phyloP scores from a whole-genome alignment of 2,797 vertebrate genomes.

The Perodicticus potto region DNA sequence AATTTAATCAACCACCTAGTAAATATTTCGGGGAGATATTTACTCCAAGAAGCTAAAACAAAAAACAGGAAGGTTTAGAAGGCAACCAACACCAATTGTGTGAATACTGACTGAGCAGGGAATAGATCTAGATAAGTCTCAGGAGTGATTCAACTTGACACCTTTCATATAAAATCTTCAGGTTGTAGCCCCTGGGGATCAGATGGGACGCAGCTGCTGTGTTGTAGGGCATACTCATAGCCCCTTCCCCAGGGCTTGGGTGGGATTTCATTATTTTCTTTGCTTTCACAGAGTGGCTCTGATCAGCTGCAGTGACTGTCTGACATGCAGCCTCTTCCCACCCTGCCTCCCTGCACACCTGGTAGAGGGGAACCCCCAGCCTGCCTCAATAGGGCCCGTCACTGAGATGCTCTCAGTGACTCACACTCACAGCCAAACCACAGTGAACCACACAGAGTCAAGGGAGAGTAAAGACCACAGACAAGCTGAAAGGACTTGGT shows the following conservation, averaged over 20 bases:
- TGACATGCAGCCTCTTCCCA: not conserved
- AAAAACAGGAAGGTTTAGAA: not conserved
- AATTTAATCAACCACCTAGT: not conserved
- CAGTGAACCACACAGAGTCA: constrained; percentile 80
- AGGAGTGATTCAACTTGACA: not conserved
- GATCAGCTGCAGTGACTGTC: too few relatives aligned
- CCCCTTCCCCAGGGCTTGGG: not conserved
- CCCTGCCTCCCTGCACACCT: not conserved
- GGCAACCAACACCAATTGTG: not conserved
- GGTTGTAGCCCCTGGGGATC: not conserved
- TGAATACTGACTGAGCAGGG: not conserved
- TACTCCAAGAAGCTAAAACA: not conserved
- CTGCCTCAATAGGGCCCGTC: not conserved
- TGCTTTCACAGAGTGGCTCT: not conserved
- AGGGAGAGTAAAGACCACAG: constrained; percentile 86
- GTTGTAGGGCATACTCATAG: too few relatives aligned
- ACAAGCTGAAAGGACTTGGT: not conserved
- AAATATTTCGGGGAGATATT: not conserved
- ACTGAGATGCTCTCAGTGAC: constrained; percentile 67
- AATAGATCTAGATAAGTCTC: not conserved
- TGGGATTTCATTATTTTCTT: not conserved
- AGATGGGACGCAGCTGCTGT: not conserved
- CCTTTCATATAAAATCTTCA: not conserved
- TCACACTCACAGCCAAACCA: constrained; percentile 75
- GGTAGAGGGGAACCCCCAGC: not conserved